These are phyloP conservation scores for Eleginops maclovinus DNA, from an alignment of 2,113 vertebrate genomes.

Conservation along the genomic window DNA sequence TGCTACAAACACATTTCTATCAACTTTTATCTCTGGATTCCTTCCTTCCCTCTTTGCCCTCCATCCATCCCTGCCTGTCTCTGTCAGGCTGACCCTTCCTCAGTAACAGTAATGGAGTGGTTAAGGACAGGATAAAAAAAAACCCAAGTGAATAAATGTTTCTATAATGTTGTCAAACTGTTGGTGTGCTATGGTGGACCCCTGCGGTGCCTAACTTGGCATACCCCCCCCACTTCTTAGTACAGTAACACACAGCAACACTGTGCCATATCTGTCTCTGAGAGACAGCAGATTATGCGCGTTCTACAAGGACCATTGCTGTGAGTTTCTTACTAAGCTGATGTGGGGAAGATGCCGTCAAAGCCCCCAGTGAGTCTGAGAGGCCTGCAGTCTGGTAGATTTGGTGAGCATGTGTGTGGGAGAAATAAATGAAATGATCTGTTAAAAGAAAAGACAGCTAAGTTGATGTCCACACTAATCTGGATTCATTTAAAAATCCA, in stretches of 20 bases:
- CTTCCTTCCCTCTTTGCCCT: slow-evolving; percentile 7
- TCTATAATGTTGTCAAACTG: slow-evolving; percentile 75
- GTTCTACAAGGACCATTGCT: slow-evolving; percentile 10
- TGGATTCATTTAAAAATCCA: slow-evolving; percentile 11
- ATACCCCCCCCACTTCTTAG: slow-evolving; percentile 36
- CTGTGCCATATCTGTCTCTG: slow-evolving; percentile 28
- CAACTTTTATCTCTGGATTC: slow-evolving; percentile 13
- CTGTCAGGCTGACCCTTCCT: slow-evolving; percentile 38
- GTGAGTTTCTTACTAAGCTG: slow-evolving; percentile 58
- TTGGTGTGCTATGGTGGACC: slow-evolving; percentile 48
- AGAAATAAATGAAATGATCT: neutral
- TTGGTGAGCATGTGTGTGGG: neutral
- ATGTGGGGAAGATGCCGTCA: slow-evolving; percentile 33
- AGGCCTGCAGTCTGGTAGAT: slow-evolving; percentile 15
- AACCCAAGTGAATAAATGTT: slow-evolving; percentile 67
- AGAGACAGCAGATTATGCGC: slow-evolving; percentile 48
- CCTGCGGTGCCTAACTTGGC: slow-evolving; percentile 70
- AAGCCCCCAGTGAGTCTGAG: slow-evolving; percentile 25
- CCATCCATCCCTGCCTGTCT: slow-evolving; percentile 22
- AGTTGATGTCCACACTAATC: slow-evolving; percentile 29
- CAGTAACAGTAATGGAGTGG: slow-evolving; percentile 53
- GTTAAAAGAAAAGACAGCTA: slow-evolving; percentile 7
- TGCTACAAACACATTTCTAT: neutral
- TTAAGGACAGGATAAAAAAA: slow-evolving; percentile 61
- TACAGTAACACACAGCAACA: slow-evolving; percentile 32